Conservation (phyloP, 92 coral and sea anemone genomes). For the Chrysogorgia sp. region DNA sequence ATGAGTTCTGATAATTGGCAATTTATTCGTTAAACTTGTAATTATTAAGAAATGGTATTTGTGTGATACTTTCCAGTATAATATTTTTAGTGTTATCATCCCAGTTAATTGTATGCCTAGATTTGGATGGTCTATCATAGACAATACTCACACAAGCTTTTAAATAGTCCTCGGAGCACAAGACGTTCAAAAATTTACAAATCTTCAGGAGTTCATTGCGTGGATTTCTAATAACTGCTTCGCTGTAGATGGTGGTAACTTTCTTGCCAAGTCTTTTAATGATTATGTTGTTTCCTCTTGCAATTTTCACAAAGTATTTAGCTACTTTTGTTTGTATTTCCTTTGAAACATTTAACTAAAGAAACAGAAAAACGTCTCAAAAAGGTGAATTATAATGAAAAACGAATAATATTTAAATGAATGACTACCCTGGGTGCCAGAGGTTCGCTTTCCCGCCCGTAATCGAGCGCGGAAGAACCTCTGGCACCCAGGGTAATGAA, state of each 20-base stretch:
- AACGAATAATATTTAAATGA: too few species aligned
- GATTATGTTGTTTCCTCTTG: slow-evolving; percentile 29
- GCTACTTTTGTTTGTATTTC: background rate
- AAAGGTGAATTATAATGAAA: too few species aligned
- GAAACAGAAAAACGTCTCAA: background rate
- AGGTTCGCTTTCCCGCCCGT: too few species aligned
- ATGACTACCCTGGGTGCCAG: too few species aligned
- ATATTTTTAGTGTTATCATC: slow-evolving; percentile 5
- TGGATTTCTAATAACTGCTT: slow-evolving; percentile 26
- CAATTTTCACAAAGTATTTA: background rate
- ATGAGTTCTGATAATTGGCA: too few species aligned
- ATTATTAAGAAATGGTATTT: slow-evolving; percentile 32
- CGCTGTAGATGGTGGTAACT: slow-evolving; percentile 40
- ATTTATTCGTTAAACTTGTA: slow-evolving; percentile 43
- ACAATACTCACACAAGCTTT: slow-evolving; percentile 48
- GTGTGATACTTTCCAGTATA: slow-evolving; percentile 26
- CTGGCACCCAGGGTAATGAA: too few species aligned
- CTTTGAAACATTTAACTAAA: slow-evolving; percentile 3
- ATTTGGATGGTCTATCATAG: slow-evolving; percentile 18
- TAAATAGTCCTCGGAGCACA: too few species aligned
- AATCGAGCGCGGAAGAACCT: too few species aligned
- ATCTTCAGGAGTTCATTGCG: too few species aligned
- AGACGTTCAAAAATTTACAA: too few species aligned
- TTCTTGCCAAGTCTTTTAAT: slow-evolving; percentile 9
- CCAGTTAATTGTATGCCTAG: slow-evolving; percentile 38